Base-by-base conservation (phyloP, 2,888 invertebrate species). In the Euzetes globulus region DNA sequence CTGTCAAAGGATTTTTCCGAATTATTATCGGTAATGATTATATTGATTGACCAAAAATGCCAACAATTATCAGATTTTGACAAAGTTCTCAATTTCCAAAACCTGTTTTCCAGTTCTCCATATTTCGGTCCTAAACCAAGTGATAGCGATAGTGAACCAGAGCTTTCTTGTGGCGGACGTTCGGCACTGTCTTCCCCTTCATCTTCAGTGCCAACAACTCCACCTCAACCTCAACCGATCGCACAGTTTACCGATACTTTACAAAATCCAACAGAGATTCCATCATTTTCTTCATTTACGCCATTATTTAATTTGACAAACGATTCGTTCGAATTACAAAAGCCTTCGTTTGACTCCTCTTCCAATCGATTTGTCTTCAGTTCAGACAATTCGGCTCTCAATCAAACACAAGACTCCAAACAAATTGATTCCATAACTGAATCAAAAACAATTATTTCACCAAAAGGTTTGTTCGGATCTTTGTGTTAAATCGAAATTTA, bases 1-100 rank as follows among this genome's bases (percentile, higher is more conserved):
- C 60, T 29, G 76, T 78, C 81, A 74, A 81, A 86, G 86, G 84
- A 84, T 85, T 71, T 85, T 84, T 80, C 85, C 86, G 72, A 84
- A 85, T 78, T 86, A 85, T 80, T 86, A 86, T 80, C 84, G 84
- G 83, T 85, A 83, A 82, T 84, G 76, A 29, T 60, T 6, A 29
- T 29, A 29, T 11, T 1, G 7, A 22, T 29, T 37, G 7, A 22
- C 37, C 25, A 68, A 65, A 33, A 7, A 25, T 74, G n/a, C 47
- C 13, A 47, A 47, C 13, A 55, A 52, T n/a, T 72, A 17, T 17
- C 25, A 58, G 4, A 37, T n/a, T 17, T 15, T 22, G n/a, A 37
- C 0, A 0, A 50, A 22, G 22, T 19, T 25, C 19, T 45, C 19
- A 27, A 22, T 52, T 72, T 33, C 19, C 22, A 7, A 45, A 9